Evolutionary conservation across 2,797 vertebrate genomes (phyloP).

Genomic region (Cuculus canorus): DNA sequence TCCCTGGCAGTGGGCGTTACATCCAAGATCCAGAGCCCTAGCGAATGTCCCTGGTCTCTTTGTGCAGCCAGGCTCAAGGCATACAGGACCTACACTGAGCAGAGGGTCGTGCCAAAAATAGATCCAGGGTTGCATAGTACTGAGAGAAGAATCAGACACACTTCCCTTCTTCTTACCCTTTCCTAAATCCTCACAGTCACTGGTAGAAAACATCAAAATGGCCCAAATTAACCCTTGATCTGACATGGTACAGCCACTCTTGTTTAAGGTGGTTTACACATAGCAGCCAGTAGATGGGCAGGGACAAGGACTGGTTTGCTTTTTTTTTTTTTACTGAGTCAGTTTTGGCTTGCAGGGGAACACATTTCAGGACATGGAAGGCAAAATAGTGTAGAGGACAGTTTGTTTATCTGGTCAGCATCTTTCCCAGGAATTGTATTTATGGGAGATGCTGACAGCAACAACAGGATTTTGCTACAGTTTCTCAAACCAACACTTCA

Average conservation of each 20-base stretch:
- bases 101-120: neutral
- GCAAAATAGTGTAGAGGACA: neutral
- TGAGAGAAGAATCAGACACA: neutral
- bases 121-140: neutral
- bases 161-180: neutral
- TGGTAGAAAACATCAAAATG: neutral
- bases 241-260: neutral
- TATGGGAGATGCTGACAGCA: neutral
- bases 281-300: neutral
- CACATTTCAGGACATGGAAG: neutral
- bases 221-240: neutral
- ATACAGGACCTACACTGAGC: fast-evolving
- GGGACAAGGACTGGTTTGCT: neutral
- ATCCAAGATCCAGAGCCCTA: neutral
- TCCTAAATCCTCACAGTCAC: neutral
- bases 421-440: neutral
- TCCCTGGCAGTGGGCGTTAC: neutral
- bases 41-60: neutral
- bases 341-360: neutral
- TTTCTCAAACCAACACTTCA: neutral
- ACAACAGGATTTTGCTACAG: neutral
- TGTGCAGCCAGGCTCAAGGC: neutral
- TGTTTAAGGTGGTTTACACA: neutral
- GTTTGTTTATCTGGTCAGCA: neutral
- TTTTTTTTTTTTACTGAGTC: neutral